Percentiles rank a stretch among this genome's conserved stretches.
Evolutionary conservation across 2,888 invertebrate species (phyloP).

Genomic region (Muschampia plurimacula): DNA sequence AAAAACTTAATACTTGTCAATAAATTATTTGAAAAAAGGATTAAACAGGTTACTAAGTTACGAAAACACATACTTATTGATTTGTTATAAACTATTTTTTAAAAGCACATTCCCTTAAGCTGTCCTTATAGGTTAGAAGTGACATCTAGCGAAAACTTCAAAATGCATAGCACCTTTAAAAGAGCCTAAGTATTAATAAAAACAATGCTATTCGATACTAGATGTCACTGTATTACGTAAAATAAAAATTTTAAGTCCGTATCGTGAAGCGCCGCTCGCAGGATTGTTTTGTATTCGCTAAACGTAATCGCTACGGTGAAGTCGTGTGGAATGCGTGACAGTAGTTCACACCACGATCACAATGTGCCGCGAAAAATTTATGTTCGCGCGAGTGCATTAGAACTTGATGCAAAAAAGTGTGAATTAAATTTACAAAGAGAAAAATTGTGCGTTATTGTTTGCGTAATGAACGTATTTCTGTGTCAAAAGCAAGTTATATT

Average conservation of each 20-base stretch:
- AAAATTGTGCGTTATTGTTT: conserved; percentile 66
- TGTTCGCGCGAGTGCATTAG: conserved; percentile 68
- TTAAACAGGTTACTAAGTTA: too few relatives aligned
- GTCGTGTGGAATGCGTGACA: conserved; percentile 66
- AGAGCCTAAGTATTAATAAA: background rate
- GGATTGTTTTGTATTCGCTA: conserved; percentile 72
- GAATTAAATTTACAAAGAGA: conserved; percentile 64
- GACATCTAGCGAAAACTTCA: background rate
- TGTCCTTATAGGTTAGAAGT: background rate
- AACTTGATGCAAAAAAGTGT: conserved; percentile 73
- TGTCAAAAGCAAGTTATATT: conserved; percentile 57
- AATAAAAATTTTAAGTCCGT: background rate
- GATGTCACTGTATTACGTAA: conserved; percentile 53
- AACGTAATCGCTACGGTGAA: conserved; percentile 68
- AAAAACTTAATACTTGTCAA: background rate
- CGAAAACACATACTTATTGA: too few relatives aligned
- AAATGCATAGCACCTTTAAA: background rate
- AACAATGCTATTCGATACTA: conserved; percentile 44
- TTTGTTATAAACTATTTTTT: background rate
- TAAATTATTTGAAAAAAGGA: background rate
- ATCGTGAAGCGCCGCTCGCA: background rate
- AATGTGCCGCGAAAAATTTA: conserved; percentile 72
- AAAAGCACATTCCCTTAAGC: too few relatives aligned
- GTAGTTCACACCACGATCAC: conserved; percentile 65
- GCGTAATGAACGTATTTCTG: conserved; percentile 62